Evolutionary conservation across 2,113 vertebrate genomes (phyloP).

Genomic region (Strix uralensis): DNA sequence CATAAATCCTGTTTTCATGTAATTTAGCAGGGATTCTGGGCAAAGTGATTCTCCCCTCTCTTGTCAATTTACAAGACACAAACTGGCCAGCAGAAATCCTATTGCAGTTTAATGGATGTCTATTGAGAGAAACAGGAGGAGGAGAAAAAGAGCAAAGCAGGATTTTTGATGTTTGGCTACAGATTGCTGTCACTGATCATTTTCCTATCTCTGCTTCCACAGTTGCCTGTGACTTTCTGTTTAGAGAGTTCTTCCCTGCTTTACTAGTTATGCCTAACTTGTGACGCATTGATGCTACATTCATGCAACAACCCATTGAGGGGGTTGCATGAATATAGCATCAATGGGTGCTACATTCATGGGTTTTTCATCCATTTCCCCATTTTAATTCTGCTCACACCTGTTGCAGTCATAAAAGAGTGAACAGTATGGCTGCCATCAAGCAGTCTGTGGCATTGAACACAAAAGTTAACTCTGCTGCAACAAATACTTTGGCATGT

Average conservation of each 20-base stretch:
- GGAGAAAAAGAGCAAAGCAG: not conserved
- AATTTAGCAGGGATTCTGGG: conserved; percentile 18
- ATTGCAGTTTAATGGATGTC: conserved; percentile 7
- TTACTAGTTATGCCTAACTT: not conserved
- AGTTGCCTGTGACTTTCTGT: not conserved
- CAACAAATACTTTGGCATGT: not conserved
- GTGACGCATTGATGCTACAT: not conserved
- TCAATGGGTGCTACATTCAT: not conserved
- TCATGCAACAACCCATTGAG: rapidly evolving
- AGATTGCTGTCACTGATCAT: not conserved
- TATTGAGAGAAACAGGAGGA: not conserved
- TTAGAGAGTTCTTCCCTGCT: not conserved
- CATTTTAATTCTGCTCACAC: not conserved
- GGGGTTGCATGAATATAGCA: not conserved
- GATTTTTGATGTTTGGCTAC: not conserved
- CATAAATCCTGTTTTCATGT: conserved; percentile 46
- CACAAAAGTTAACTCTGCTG: not conserved
- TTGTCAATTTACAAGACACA: not conserved
- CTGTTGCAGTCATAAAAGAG: not conserved
- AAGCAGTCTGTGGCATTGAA: not conserved
- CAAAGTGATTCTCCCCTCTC: not conserved
- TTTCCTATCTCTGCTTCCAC: not conserved
- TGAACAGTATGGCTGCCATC: not conserved
- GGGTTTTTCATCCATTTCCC: not conserved
- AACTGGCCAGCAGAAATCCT: conserved; percentile 35